Conservation (phyloP, 2,888 invertebrate genomes). For the Drosophila buzzatii region DNA sequence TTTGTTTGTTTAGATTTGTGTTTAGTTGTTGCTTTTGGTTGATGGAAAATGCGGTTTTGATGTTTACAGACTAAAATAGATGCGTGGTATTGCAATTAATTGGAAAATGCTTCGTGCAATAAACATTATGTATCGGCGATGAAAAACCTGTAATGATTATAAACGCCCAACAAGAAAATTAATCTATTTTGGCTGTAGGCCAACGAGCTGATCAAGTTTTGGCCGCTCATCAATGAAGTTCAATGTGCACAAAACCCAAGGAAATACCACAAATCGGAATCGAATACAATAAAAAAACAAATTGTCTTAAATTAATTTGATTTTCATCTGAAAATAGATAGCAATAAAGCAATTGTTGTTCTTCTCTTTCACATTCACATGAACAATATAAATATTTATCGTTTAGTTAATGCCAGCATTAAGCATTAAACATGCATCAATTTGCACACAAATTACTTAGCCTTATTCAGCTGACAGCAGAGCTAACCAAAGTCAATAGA, state of each 20-base stretch:
- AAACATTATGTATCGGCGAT: constrained; percentile 56
- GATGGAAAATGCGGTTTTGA: constrained; percentile 63
- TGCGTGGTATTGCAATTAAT: constrained; percentile 58
- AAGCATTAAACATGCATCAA: background rate
- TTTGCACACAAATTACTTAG: background rate
- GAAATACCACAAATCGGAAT: background rate
- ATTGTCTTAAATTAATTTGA: constrained; percentile 5
- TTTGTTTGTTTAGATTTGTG: constrained; percentile 65
- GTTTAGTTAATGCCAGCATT: constrained; percentile 6
- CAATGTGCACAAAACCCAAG: constrained; percentile 9
- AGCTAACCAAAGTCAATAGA: background rate
- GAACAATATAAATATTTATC: constrained; percentile 2
- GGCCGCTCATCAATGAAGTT: constrained; percentile 34
- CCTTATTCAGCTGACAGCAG: background rate
- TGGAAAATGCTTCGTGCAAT: constrained; percentile 59
- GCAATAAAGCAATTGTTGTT: background rate
- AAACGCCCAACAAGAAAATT: constrained; percentile 28
- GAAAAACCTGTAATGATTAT: constrained; percentile 34
- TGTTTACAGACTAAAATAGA: constrained; percentile 62
- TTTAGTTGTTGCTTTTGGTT: constrained; percentile 14
- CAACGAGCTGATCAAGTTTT: constrained; percentile 29
- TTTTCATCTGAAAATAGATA: background rate
- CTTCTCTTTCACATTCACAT: background rate
- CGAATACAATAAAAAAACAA: background rate
- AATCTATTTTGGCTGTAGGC: constrained; percentile 37